Evolutionary conservation across 2,113 vertebrate species (phyloP), one percentile per base, ranked within the genome.

Genomic region (Sphaerodactylus townsendi): DNA sequence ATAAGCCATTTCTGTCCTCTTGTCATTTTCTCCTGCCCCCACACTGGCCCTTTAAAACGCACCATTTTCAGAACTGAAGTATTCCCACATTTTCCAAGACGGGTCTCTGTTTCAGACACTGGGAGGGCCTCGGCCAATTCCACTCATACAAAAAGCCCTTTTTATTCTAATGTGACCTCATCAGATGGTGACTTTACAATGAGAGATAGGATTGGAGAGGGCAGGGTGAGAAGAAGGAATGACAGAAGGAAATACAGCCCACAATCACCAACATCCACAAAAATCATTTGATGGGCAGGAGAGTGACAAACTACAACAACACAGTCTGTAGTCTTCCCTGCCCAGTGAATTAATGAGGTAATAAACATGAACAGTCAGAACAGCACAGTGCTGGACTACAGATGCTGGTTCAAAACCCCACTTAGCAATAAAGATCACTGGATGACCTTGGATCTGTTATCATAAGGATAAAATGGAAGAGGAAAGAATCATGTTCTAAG

Each of bases 131-230:
- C 0, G 87, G 88, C 91, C 90, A 94, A 90, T 69, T 35, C 83
- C 64, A 75, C 48, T 82, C 75, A 79, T 83, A 96, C 92, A 96
- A 93, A 88, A 50, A 82, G 78, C 90, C 82, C 93, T 95, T 94
- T 96, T 95, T 95, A 86, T 84, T 90, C 87, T 0, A 59, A 81
- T 64, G 53, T 90, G 91, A 88, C 39, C 4, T 90, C 44, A 50
- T 83, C 92, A 85, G 84, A 86, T 21, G 56, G 89, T 72, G 86
- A 88, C 89, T 87, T 79, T 90, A 77, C 62, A 93, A 91, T 41
- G 82, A 28, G 84, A 88, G 84, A 85, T 92, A 93, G 81, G 75
- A 82, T 4, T 74, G 46, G 69, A 77, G 86, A 37, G 59, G 64
- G 35, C 17, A 68, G 35, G 21, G 53, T 88, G 82, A 80, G 25